These are phyloP conservation scores for Temnothorax curvispinosus DNA, from an alignment of 1,140 invertebrate genomes.

Conservation along the genomic window DNA sequence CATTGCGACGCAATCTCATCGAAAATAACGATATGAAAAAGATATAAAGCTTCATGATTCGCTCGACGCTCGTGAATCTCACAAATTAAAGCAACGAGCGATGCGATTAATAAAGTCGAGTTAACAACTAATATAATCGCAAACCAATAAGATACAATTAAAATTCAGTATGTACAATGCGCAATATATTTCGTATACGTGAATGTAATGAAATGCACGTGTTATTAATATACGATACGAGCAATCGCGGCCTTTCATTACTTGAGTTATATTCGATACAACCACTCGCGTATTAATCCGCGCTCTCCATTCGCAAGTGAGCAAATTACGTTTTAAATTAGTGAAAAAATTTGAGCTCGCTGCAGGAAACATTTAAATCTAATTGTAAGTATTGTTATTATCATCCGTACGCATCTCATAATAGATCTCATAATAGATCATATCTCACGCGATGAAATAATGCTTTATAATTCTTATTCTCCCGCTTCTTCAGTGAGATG, in stretches of 20 bases:
- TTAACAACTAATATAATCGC: background rate
- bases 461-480: background rate
- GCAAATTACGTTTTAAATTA: slow-evolving; percentile 7
- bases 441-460: background rate
- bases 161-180: background rate
- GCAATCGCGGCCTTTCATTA: background rate
- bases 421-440: too few relatives aligned
- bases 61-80: background rate
- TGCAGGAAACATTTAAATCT: background rate
- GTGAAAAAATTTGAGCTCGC: background rate
- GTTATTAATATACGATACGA: slow-evolving; percentile 9
- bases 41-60: background rate
- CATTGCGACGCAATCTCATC: background rate
- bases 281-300: background rate
- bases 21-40: background rate
- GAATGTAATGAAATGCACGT: background rate
- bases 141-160: background rate
- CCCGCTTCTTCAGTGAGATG: background rate
- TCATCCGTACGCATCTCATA: too few relatives aligned
- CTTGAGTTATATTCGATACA: background rate
- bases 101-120: slow-evolving; percentile 1
- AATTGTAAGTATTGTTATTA: background rate
- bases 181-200: background rate
- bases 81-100: background rate
- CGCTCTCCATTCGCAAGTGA: background rate